Evolutionary conservation across 2,888 invertebrate genomes (phyloP).

Genomic region (Prostheceraeus crozeri): DNA sequence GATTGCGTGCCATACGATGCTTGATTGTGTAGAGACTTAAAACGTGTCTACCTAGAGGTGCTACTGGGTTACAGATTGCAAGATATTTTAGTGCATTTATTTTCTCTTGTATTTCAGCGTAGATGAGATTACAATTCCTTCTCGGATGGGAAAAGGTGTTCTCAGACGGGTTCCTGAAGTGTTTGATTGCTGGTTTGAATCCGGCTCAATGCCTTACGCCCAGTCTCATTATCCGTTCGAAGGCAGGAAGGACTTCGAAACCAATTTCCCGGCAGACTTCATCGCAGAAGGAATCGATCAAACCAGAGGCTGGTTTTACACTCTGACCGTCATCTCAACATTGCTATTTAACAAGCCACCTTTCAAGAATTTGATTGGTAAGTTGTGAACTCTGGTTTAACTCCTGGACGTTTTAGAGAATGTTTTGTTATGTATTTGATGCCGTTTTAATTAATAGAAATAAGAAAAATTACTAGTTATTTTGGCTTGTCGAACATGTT

Average conservation of each 20-base stretch:
- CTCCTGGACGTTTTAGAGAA: no score
- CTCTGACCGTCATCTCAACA: slow-evolving; percentile 88
- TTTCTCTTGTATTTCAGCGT: no score
- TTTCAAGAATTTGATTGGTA: slow-evolving; percentile 91
- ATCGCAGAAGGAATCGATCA: slow-evolving; percentile 99
- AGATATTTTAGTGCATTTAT: no score
- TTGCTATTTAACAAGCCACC: slow-evolving; percentile 89
- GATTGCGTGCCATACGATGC: no score
- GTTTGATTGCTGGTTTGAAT: slow-evolving; percentile 99
- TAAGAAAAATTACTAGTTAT: no score
- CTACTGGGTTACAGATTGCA: no score
- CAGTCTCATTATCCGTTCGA: slow-evolving; percentile 45
- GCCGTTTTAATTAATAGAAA: no score
- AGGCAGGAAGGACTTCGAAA: slow-evolving; percentile 73
- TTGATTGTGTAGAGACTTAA: no score
- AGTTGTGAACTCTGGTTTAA: slow-evolving; percentile 87
- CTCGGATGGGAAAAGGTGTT: slow-evolving; percentile 72
- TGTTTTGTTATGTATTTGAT: no score
- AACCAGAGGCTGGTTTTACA: slow-evolving; percentile 97
- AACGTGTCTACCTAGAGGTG: no score
- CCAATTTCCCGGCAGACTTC: slow-evolving; percentile 92
- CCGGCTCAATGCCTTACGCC: slow-evolving; percentile 95
- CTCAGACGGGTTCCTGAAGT: slow-evolving; percentile 80
- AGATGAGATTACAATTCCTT: slow-evolving; percentile 85
- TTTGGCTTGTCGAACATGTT: no score